A percentile compares a stretch with the other conserved stretches of the same genome.
Conservation (phyloP, 2,113 vertebrate genomes). For the Uria lomvia region DNA sequence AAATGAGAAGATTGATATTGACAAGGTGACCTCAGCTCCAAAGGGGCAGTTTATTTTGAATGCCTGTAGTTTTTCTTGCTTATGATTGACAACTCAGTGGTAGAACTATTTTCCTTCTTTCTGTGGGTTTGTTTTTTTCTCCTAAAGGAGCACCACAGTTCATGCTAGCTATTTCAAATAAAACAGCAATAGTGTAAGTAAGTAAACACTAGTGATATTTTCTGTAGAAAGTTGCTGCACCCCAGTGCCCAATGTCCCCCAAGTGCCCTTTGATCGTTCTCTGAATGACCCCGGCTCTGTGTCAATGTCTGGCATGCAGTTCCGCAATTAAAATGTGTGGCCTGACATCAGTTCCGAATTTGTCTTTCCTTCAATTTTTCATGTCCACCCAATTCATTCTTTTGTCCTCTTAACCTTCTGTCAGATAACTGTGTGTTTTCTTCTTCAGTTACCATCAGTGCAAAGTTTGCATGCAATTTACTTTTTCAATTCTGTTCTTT, state of each 20-base stretch:
- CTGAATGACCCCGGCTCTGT: slow-evolving; percentile 7
- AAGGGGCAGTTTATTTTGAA: slow-evolving; percentile 48
- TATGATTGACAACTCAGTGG: not conserved
- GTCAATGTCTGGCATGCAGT: slow-evolving; percentile 46
- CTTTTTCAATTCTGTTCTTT: not conserved
- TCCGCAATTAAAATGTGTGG: slow-evolving; percentile 58
- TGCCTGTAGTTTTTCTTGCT: slow-evolving; percentile 14
- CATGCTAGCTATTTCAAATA: not conserved
- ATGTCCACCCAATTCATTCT: slow-evolving; percentile 50
- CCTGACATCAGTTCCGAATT: slow-evolving; percentile 67
- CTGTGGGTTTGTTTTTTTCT: not conserved
- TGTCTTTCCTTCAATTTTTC: slow-evolving; percentile 52
- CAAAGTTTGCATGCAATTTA: not conserved
- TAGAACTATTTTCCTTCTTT: not conserved
- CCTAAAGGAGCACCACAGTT: not conserved
- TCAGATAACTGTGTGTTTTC: not conserved
- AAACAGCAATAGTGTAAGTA: not conserved
- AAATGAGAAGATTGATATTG: slow-evolving; percentile 58
- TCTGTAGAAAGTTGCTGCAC: not conserved
- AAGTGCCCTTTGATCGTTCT: slow-evolving; percentile 15
- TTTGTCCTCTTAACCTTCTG: slow-evolving; percentile 40
- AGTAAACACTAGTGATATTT: not conserved
- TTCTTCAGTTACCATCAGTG: not conserved
- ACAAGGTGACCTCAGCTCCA: not conserved
- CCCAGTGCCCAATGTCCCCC: slow-evolving; percentile 2